A percentile compares a stretch with the other conserved stretches of the same genome.
phyloP scores from a whole-genome alignment of 23 tunicate genomes.

The Phallusia fumigata region DNA sequence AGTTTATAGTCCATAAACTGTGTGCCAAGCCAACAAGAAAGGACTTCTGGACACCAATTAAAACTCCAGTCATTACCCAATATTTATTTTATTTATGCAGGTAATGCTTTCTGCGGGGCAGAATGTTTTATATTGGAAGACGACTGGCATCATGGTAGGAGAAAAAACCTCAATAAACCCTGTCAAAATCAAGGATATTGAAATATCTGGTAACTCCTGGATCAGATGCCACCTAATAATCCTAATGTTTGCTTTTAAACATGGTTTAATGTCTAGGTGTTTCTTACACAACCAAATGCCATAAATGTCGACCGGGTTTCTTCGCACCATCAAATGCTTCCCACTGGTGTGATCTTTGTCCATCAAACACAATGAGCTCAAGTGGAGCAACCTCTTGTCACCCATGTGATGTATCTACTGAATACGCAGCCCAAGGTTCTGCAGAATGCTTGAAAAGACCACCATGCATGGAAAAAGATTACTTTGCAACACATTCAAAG shows the following conservation, averaged over 20 bases:
- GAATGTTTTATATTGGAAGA: constrained; percentile 71
- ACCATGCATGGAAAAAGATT: constrained; percentile 71
- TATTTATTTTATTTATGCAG: background rate
- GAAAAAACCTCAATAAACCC: constrained; percentile 43
- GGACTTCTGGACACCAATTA: background rate
- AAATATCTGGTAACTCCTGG: constrained; percentile 46
- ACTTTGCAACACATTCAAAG: constrained; percentile 57
- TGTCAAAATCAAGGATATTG: constrained; percentile 62
- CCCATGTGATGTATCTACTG: constrained; percentile 37
- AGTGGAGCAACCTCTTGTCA: constrained; percentile 49
- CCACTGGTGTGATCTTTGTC: constrained; percentile 59
- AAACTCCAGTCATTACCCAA: background rate
- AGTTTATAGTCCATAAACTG: too few species aligned
- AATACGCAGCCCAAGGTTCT: constrained; percentile 58
- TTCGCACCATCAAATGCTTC: constrained; percentile 38
- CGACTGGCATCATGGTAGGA: constrained; percentile 71
- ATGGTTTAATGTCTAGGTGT: constrained; percentile 42
- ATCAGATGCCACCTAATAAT: background rate
- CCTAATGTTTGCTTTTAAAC: background rate
- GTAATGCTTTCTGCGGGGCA: constrained; percentile 48
- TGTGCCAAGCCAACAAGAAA: too few species aligned
- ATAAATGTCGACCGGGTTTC: constrained; percentile 55
- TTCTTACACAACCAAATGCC: constrained; percentile 73
- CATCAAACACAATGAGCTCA: constrained; percentile 41
- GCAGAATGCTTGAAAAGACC: constrained; percentile 46